Evolutionary conservation across 2,797 vertebrate species (phyloP).

Genomic region (Fistularia tabacaria): DNA sequence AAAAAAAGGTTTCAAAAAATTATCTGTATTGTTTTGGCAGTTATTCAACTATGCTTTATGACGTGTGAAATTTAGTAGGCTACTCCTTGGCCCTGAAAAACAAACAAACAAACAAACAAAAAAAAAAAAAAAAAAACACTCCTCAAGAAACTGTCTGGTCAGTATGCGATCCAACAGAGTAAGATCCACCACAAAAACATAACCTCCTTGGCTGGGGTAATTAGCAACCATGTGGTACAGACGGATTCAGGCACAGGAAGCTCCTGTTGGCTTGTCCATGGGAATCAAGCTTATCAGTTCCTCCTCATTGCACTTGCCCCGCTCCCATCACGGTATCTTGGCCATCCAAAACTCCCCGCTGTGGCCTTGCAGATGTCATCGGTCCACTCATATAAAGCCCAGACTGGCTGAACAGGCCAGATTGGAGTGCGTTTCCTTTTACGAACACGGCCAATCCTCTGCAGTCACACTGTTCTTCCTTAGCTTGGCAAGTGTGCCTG

Average conservation of each 20-base stretch:
- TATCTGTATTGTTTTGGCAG: too few relatives aligned
- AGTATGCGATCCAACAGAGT: too few relatives aligned
- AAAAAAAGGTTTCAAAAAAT: too few relatives aligned
- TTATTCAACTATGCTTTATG: too few relatives aligned
- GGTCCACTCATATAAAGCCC: conserved; percentile 16
- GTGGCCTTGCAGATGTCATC: conserved; percentile 34
- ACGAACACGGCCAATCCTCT: conserved; percentile 16
- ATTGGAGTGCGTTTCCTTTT: conserved; percentile 38
- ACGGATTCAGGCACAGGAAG: conserved; percentile 19
- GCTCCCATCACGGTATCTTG: conserved; percentile 19
- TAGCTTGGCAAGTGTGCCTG: conserved; percentile 44
- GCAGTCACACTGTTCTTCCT: conserved; percentile 35
- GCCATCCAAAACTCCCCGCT: conserved; percentile 31
- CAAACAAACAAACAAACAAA: too few relatives aligned
- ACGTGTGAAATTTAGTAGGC: too few relatives aligned
- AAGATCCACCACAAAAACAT: not conserved
- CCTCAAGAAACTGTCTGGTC: not conserved
- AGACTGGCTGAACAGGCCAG: conserved; percentile 36
- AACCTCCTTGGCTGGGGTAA: not conserved
- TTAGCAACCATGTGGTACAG: conserved; percentile 17
- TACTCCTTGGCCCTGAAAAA: too few relatives aligned
- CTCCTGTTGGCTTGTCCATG: conserved; percentile 5
- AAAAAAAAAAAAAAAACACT: too few relatives aligned
- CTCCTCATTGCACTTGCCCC: conserved; percentile 35
- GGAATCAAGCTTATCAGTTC: conserved; percentile 45